Evolutionary conservation across 2,797 vertebrate species (phyloP), one percentile per base, ranked within the genome.

Genomic region (Coreius guichenoti): DNA sequence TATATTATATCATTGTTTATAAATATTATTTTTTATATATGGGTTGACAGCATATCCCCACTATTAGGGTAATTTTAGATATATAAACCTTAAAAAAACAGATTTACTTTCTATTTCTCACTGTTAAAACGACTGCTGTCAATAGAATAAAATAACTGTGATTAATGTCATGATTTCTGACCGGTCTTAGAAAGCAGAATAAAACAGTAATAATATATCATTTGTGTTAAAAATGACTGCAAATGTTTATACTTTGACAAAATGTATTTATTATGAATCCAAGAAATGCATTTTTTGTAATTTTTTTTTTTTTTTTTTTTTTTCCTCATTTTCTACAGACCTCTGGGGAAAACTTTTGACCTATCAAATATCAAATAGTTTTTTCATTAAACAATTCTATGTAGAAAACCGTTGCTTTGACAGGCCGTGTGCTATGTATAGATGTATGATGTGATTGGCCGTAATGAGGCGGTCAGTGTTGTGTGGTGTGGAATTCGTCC

Each of bases 401-500:
- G 12, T 49, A 43, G 51, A 29, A 56, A 47, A 31, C 12, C 33
- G 17, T 78, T 58, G 33, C 74, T 70, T 78, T 80, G 83, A 63
- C 68, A 14, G 68, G 68, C 23, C 0, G 8, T 17, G 39, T 23
- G 68, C 80, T 65, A 80, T 85, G 65, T 73, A 74, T 85, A 80
- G 54, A 72, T 49, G 26, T 8, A 31, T 72, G 56, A 79, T 79
- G 51, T 26, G 75, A 79, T 79, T 79, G 75, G 67, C 43, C 29
- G 43, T 56, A 84, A 69, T 78, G 79, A 69, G 65, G 21, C 8
- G 9, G 63, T 69, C 63, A 68, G 68, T 61, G 36, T 78, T 79
- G 70, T 80, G 76, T 75, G 77, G 26, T 8, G 2, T 58, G 43
- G 75, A 84, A 75, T 84, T 79, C 21, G n/a, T 45, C 72, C 54